Percentiles rank a stretch among this genome's conserved stretches.
Conservation (phyloP, 2,797 vertebrate species). For the Rhinatrema bivittatum region DNA sequence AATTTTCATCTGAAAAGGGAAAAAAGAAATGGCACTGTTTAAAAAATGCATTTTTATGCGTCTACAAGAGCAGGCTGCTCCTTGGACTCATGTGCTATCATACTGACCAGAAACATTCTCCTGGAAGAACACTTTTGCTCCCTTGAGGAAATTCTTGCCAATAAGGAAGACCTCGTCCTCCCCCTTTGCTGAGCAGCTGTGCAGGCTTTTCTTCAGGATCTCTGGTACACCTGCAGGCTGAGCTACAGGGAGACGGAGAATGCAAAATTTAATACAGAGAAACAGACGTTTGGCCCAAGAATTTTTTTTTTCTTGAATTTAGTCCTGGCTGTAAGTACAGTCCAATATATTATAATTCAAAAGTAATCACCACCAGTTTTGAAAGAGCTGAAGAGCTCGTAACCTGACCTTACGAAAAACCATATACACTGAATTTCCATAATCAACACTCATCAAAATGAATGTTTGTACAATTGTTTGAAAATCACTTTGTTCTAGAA, state of each 20-base stretch:
- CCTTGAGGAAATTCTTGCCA: conserved; percentile 98
- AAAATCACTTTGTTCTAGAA: no score
- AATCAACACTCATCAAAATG: no score
- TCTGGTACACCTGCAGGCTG: conserved; percentile 96
- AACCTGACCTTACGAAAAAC: no score
- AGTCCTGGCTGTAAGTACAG: no score
- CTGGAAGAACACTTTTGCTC: conserved; percentile 97
- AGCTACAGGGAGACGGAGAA: conserved; percentile 55
- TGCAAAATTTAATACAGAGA: conserved; percentile 8
- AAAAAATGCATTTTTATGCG: neutral
- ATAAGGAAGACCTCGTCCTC: conserved; percentile 95
- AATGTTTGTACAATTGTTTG: no score
- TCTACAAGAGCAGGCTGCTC: neutral
- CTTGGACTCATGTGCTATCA: neutral
- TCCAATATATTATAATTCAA: no score
- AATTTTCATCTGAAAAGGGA: conserved; percentile 79
- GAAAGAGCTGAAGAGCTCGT: no score
- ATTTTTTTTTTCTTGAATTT: neutral
- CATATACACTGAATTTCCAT: no score
- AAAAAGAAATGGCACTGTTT: neutral
- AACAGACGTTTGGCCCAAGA: neutral
- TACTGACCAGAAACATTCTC: conserved; percentile 84
- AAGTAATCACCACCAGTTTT: no score
- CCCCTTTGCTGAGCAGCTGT: conserved; percentile 85
- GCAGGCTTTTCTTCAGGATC: conserved; percentile 95